A percentile compares a stretch with the other conserved stretches of the same genome.
Evolutionary conservation across 1,140 invertebrate genomes (phyloP).

Genomic region (Paramacrobiotus metropolitanus): DNA sequence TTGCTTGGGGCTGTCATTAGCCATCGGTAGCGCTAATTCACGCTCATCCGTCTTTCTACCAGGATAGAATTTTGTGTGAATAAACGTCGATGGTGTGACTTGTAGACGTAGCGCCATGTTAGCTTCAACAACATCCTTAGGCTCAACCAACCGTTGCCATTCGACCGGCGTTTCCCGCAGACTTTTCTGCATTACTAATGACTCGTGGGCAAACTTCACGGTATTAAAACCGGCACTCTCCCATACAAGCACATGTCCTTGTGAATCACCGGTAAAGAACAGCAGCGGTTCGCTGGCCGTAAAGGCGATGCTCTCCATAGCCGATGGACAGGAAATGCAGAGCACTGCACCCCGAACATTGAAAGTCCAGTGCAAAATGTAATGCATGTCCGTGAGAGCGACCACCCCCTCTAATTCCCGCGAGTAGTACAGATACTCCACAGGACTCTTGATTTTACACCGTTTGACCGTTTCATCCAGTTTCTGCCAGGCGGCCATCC

Average conservation of each 20-base stretch:
- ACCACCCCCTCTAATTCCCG: background rate
- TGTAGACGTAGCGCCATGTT: background rate
- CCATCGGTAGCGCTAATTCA: background rate
- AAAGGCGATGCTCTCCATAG: background rate
- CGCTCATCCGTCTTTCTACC: background rate
- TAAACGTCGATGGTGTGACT: background rate
- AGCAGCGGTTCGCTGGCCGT: background rate
- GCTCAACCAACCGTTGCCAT: background rate
- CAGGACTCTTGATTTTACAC: background rate
- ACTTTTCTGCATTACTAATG: background rate
- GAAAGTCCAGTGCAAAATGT: background rate
- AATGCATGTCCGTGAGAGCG: background rate
- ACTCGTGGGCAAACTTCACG: background rate
- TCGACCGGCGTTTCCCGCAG: background rate
- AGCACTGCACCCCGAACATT: background rate
- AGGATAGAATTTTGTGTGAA: background rate
- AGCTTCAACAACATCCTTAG: background rate
- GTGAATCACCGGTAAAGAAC: background rate
- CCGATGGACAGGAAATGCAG: background rate
- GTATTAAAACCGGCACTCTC: slow-evolving; percentile 1
- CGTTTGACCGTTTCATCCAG: background rate
- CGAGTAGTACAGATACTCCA: background rate
- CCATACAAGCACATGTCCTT: background rate
- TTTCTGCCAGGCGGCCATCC: background rate
- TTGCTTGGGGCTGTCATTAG: background rate